These are phyloP conservation scores for Sebastes hopkinsi DNA, from an alignment of 2,797 vertebrate genomes.

Conservation along the genomic window DNA sequence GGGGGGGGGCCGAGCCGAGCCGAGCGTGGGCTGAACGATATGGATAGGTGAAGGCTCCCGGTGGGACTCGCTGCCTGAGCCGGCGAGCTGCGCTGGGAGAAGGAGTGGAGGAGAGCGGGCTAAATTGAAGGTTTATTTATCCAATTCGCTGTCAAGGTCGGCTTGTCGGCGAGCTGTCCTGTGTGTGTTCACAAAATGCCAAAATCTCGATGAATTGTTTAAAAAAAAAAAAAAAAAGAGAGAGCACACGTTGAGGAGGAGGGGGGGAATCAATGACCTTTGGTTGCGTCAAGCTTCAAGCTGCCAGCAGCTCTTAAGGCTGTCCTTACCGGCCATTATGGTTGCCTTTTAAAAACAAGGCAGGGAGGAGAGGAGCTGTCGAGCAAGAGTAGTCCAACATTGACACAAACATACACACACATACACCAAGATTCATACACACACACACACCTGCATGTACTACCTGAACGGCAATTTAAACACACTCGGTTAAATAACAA, in stretches of 20 bases:
- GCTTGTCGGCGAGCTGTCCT: constrained; percentile 97
- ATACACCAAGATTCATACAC: background rate
- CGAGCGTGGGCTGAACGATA: constrained; percentile 91
- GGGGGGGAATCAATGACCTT: constrained; percentile 96
- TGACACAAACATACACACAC: constrained; percentile 62
- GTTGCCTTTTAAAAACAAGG: constrained; percentile 90
- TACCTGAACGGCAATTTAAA: background rate
- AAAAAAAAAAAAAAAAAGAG: constrained; percentile 75
- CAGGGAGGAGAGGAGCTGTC: constrained; percentile 76
- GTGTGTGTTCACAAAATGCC: constrained; percentile 98
- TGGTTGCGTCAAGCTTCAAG: constrained; percentile 92
- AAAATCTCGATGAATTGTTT: constrained; percentile 98
- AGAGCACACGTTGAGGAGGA: constrained; percentile 61
- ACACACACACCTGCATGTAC: constrained; percentile 17
- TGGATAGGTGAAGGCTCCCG: constrained; percentile 99
- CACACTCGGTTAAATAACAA: background rate
- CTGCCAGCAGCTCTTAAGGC: constrained; percentile 90
- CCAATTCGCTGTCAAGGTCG: constrained; percentile 99
- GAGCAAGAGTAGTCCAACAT: constrained; percentile 59
- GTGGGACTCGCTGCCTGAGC: constrained; percentile 87
- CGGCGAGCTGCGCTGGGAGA: constrained; percentile 72
- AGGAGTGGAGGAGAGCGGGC: constrained; percentile 84
- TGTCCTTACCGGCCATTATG: constrained; percentile 92
- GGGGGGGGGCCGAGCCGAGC: constrained; percentile 39
- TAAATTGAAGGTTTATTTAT: constrained; percentile 99